Evolutionary conservation across 2,797 vertebrate species (phyloP).

Genomic region (Loriculus beryllinus): DNA sequence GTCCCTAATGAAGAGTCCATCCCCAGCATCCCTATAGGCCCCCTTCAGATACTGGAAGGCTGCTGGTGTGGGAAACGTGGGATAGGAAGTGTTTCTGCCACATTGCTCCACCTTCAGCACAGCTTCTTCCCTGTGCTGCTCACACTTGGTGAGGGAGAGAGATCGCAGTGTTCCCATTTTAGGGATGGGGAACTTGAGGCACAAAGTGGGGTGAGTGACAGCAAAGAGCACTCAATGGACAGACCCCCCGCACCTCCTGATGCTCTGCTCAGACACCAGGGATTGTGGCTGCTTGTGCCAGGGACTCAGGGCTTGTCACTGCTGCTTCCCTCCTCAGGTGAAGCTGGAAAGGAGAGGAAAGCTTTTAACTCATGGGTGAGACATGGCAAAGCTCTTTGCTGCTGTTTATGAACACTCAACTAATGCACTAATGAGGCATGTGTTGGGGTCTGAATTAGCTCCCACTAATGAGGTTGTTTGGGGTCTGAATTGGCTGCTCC

Average conservation of each 20-base stretch:
- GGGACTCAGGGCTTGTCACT: background rate
- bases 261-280: background rate
- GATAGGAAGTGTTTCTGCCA: background rate
- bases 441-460: no score
- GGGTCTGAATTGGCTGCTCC: background rate
- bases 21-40: no score
- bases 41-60: no score
- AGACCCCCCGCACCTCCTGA: accelerated
- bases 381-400: background rate
- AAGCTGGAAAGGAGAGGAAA: background rate
- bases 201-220: background rate
- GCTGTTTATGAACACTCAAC: background rate
- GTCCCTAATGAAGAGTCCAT: no score
- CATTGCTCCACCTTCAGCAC: accelerated
- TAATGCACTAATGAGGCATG: no score
- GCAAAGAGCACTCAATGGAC: background rate
- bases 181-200: background rate
- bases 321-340: background rate
- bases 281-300: background rate
- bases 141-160: background rate
- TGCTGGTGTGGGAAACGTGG: accelerated
- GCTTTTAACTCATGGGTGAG: background rate
- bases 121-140: background rate
- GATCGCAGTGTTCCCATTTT: background rate
- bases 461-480: no score